These are phyloP conservation scores for Meles meles DNA, from an alignment of 2,113 vertebrate species.

Conservation along the genomic window DNA sequence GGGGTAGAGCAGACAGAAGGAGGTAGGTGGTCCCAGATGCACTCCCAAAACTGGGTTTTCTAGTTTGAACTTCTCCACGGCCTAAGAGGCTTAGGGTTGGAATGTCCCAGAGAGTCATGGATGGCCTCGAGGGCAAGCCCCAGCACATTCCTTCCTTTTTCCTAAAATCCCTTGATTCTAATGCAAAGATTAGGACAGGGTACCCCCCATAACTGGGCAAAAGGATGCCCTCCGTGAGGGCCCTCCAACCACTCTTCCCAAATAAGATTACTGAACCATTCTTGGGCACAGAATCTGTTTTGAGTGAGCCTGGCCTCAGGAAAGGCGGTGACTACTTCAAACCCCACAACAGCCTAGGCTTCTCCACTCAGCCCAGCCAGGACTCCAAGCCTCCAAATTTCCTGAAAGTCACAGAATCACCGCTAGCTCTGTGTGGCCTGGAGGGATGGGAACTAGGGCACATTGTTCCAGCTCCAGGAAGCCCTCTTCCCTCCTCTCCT, in stretches of 20 bases:
- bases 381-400: constrained; percentile 13
- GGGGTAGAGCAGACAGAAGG: constrained; percentile 41
- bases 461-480: neutral
- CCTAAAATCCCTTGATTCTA: constrained; percentile 32
- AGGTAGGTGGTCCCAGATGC: constrained; percentile 76
- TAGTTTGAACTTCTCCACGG: constrained; percentile 74
- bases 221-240: neutral
- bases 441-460: neutral
- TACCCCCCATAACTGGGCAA: neutral
- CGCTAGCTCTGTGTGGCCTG: neutral
- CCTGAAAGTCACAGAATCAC: constrained; percentile 12
- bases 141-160: constrained; percentile 67
- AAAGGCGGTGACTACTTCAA: neutral
- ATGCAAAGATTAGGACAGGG: neutral
- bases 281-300: constrained; percentile 14
- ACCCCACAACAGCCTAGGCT: neutral
- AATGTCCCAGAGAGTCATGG: constrained; percentile 75
- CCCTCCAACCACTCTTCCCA: neutral
- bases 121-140: constrained; percentile 69
- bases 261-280: constrained; percentile 34
- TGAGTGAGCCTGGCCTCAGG: neutral
- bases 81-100: constrained; percentile 76
- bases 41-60: constrained; percentile 79
- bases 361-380: neutral
- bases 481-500: neutral